phyloP scores from a whole-genome alignment of 1,140 invertebrate species.

The Alviniconcha marisindica region DNA sequence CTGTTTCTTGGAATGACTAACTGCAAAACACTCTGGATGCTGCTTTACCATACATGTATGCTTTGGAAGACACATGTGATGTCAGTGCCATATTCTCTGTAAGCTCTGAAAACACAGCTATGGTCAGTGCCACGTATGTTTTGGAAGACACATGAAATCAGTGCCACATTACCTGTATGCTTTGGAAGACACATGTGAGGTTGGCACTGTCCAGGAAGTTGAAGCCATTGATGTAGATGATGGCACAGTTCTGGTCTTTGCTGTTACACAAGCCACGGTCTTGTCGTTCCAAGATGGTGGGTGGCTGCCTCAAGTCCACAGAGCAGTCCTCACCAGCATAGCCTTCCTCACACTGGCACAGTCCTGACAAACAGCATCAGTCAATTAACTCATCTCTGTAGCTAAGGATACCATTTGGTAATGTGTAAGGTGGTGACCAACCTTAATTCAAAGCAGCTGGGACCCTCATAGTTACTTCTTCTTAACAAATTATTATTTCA shows the following conservation, averaged over 20 bases:
- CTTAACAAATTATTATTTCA: too few species aligned
- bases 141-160: too few species aligned
- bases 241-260: neutral
- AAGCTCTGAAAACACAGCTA: conserved; percentile 49
- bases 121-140: too few species aligned
- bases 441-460: too few species aligned
- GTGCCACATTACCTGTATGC: conserved; percentile 41
- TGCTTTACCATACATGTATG: conserved; percentile 41
- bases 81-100: conserved; percentile 17
- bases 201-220: conserved; percentile 50
- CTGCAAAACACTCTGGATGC: neutral
- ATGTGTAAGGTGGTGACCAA: too few species aligned
- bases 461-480: too few species aligned
- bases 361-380: conserved; percentile 42
- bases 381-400: conserved; percentile 45
- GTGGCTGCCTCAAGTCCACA: conserved; percentile 46
- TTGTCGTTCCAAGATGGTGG: conserved; percentile 31
- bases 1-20: neutral
- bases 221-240: conserved; percentile 46
- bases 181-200: conserved; percentile 50
- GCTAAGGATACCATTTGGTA: too few species aligned
- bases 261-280: conserved; percentile 41
- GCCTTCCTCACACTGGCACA: conserved; percentile 51
- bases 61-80: conserved; percentile 51
- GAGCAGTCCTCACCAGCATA: conserved; percentile 57